These are phyloP conservation scores for Mormyrus iriodes DNA, from an alignment of 2,113 vertebrate genomes.

Conservation along the genomic window DNA sequence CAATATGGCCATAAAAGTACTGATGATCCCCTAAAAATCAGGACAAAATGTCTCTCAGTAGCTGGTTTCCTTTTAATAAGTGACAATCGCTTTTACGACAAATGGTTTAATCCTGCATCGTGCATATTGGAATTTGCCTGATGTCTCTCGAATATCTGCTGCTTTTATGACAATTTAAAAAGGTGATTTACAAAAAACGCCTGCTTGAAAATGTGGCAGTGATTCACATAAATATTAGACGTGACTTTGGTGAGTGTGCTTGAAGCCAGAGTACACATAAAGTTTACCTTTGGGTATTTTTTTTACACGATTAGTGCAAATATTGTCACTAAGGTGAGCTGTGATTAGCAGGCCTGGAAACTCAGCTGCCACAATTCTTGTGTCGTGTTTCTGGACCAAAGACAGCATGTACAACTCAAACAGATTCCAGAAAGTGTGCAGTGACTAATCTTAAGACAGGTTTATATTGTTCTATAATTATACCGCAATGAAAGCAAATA, in stretches of 20 bases:
- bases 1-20: not conserved
- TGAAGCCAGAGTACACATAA: not conserved
- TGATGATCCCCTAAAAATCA: not conserved
- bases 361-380: not conserved
- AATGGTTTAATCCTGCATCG: not conserved
- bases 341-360: not conserved
- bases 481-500: not conserved
- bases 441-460: not conserved
- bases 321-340: not conserved
- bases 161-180: not conserved
- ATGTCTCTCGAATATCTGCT: not conserved
- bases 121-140: not conserved
- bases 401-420: not conserved
- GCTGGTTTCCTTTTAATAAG: not conserved
- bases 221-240: not conserved
- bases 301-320: not conserved
- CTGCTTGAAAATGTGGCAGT: not conserved
- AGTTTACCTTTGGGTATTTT: not conserved
- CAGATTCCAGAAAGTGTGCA: slow-evolving; percentile 2
- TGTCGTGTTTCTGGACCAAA: slow-evolving; percentile 2
- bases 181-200: not conserved
- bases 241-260: not conserved
- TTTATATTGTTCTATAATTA: not conserved
- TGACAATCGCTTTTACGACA: not conserved
- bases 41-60: not conserved